Base-by-base conservation (phyloP, 2,113 vertebrate species). In the Micronycteris hirsuta region DNA sequence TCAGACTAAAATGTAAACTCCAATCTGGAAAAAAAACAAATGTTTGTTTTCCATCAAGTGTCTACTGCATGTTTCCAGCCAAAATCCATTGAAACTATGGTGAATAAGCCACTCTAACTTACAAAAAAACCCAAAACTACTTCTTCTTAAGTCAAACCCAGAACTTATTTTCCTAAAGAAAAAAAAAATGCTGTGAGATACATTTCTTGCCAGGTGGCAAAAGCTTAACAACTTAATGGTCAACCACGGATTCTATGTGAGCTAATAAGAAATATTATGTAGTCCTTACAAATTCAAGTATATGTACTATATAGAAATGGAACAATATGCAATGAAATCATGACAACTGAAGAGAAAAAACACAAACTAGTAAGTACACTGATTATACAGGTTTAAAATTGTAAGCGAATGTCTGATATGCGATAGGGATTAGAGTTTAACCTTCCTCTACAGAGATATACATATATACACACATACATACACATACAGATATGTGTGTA, bases 11-110 rank as follows among this genome's bases (percentile, higher is more conserved):
- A 47, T 47, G 28, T 68, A 80, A 95, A 95, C 68, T 74, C 54
- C 52, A 77, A 73, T 52, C 26, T 84, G 31, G 7, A 73, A 71
- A 58, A 58, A 61, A 63, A 88, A 65, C 33, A 93, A 94, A 82
- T 52, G 61, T 70, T 58, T 80, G 56, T 86, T 90, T 93, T 74
- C 63, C 36, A 94, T 41, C 52, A 92, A 94, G 86, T 31, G n/a
- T 41, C 67, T 74, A 80, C 10, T 8, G 24, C 24, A 87, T 41
- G 45, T 80, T 93, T 83, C 94, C 61, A 96, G 43, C 24, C 36
- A 22, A 84, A 89, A 82, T 58, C 56, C n/a, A 81, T 31, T 65
- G 24, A 71, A 94, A 67, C 19, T 47, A 67, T 7, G 2, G 47
- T 47, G 63, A 95, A 92, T 74, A 74, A 67, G 26, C 54, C 33